These are phyloP conservation scores for Cettia cetti DNA, from an alignment of 2,113 vertebrate genomes.

Conservation along the genomic window DNA sequence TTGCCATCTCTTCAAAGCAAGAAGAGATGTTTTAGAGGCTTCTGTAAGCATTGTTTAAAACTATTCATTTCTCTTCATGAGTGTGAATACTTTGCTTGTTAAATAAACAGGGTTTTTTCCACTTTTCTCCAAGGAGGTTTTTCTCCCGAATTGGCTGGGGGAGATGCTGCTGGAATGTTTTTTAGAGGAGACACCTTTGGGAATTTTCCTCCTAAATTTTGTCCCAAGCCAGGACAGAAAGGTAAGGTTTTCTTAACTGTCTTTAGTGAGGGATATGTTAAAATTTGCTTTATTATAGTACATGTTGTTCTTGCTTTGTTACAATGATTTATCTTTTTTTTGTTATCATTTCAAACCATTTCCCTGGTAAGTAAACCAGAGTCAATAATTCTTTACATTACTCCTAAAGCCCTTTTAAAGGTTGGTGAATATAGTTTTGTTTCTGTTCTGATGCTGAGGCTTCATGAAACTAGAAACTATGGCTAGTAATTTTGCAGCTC, in stretches of 20 bases:
- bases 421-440: not conserved
- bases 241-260: not conserved
- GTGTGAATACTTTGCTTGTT: not conserved
- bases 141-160: not conserved
- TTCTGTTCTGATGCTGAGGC: not conserved
- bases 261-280: not conserved
- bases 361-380: not conserved
- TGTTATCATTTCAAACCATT: not conserved
- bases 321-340: not conserved
- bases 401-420: not conserved
- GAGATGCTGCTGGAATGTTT: not conserved
- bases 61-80: not conserved
- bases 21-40: not conserved
- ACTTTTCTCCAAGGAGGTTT: not conserved
- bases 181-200: not conserved
- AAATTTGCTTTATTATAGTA: not conserved
- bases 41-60: not conserved
- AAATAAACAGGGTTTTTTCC: not conserved
- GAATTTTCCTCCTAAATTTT: not conserved
- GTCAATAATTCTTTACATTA: not conserved
- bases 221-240: not conserved
- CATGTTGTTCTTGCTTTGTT: not conserved
- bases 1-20: not conserved
- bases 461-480: not conserved
- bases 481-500: not conserved